Base-by-base conservation (phyloP, 2,797 vertebrate genomes). In the Pangasius mekongensis region DNA sequence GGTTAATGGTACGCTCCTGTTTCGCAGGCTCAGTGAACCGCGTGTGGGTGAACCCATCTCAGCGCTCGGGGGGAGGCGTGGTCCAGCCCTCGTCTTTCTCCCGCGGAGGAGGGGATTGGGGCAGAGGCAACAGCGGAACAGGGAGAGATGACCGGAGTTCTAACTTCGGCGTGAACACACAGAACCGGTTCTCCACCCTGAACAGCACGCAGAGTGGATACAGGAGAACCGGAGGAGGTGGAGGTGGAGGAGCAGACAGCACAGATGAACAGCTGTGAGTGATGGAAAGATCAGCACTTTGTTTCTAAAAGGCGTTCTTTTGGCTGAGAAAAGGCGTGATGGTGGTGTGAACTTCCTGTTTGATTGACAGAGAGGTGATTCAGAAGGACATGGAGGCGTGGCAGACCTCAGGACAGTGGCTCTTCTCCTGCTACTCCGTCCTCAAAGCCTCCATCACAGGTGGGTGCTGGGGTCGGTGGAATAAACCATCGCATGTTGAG, bases 401-500 rank as follows among this genome's bases (percentile, higher is more conserved):
- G 98, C 96, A 97, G 92, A 96, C 92, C 67, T 99, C 97, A 3
- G 95, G 97, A 0, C 98, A 99, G 62, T 99, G 98, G 98, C 94
- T 93, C 74, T 96, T 98, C 92, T 99, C 98, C 0, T 97, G 95
- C 90, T 99, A 98, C 71, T 96, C 96, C 0, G 92, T 89, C 0
- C 47, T 93, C 89, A 97, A 95, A 90, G 91, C 89, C 0, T 92
- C 93, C 90, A 78, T 99, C 86, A 97, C 98, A 91, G 98, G 98
- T 99, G 58, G 52, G 93, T 93, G 39, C 49, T 9, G 8, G 14
- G 27, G 39, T 30, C 60, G 20, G 27, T 8, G 14, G 13, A 10
- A 18, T 18, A 83, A 27, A 83, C 3, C 39, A 43, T 0, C 39
- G 2, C 8, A 43, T 1, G 82, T 77, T 16, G 0, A 27, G 66